Conservation (phyloP, 92 coral and sea anemone genomes). For the Epizoanthus illoricatus region DNA sequence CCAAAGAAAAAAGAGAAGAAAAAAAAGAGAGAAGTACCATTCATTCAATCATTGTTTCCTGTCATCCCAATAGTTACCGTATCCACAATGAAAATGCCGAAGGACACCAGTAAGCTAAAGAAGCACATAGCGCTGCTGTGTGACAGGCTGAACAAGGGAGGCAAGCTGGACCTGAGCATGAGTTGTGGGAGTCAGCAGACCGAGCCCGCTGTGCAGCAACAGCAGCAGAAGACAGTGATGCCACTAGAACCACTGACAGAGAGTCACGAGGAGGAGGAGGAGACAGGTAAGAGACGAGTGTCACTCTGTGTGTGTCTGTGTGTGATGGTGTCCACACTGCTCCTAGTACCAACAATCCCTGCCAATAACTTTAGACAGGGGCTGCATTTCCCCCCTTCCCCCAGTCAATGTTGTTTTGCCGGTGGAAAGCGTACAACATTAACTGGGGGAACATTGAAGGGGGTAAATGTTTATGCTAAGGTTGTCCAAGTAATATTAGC, state of each 20-base stretch:
- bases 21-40: not conserved
- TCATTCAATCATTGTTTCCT: not conserved
- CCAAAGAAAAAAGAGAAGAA: too few species aligned
- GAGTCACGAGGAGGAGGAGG: slow-evolving; percentile 88
- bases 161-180: slow-evolving; percentile 79
- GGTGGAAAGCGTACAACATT: too few species aligned
- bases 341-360: too few species aligned
- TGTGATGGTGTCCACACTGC: too few species aligned
- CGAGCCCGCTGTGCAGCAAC: slow-evolving; percentile 73
- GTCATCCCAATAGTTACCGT: slow-evolving; percentile 58
- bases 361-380: too few species aligned
- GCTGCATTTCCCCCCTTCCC: too few species aligned
- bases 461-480: too few species aligned
- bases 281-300: slow-evolving; percentile 56
- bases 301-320: not conserved
- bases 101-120: slow-evolving; percentile 92
- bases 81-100: slow-evolving; percentile 79
- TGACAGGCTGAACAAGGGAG: slow-evolving; percentile 94
- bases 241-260: slow-evolving; percentile 79
- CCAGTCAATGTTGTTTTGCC: too few species aligned
- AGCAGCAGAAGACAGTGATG: slow-evolving; percentile 64
- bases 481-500: too few species aligned
- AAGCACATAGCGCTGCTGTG: slow-evolving; percentile 94
- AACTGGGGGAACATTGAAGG: too few species aligned
- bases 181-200: slow-evolving; percentile 65